phyloP scores from a whole-genome alignment of 2,113 vertebrate genomes.

The Passer domesticus region DNA sequence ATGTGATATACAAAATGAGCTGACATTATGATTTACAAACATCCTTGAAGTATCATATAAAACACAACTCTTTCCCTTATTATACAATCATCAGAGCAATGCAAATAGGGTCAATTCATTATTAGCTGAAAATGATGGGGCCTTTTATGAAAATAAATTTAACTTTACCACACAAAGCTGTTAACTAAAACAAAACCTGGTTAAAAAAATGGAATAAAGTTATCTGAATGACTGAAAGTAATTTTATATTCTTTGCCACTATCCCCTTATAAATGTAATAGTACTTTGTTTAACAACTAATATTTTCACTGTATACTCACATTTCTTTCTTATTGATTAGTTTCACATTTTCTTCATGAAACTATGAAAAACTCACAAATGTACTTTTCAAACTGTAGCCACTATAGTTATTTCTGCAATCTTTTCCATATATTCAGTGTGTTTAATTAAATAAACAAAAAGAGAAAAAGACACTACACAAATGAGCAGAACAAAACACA shows the following conservation, averaged over 20 bases:
- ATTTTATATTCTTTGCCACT: background rate
- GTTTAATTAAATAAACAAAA: conserved; percentile 16
- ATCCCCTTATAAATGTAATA: background rate
- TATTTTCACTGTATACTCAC: conserved; percentile 5
- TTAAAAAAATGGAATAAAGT: background rate
- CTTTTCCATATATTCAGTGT: conserved; percentile 3
- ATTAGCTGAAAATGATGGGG: conserved; percentile 15
- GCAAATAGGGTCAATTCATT: conserved; percentile 35
- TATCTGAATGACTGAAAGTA: background rate
- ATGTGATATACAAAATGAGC: conserved; percentile 66
- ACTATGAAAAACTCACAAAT: conserved; percentile 37
- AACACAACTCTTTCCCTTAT: conserved; percentile 63
- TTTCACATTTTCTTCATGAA: conserved; percentile 14
- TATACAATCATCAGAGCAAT: conserved; percentile 52
- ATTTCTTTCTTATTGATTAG: background rate
- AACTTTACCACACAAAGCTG: conserved; percentile 16
- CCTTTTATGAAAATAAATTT: conserved; percentile 32
- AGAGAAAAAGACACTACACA: background rate
- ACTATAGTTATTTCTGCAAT: conserved; percentile 18
- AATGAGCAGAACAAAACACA: conserved; percentile 40
- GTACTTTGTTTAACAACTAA: background rate
- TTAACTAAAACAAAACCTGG: background rate
- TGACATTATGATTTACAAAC: conserved; percentile 67
- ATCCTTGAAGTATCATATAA: conserved; percentile 65
- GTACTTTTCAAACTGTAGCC: conserved; percentile 14